Conservation (phyloP, 2,113 vertebrate species). For the Carlito syrichta region DNA sequence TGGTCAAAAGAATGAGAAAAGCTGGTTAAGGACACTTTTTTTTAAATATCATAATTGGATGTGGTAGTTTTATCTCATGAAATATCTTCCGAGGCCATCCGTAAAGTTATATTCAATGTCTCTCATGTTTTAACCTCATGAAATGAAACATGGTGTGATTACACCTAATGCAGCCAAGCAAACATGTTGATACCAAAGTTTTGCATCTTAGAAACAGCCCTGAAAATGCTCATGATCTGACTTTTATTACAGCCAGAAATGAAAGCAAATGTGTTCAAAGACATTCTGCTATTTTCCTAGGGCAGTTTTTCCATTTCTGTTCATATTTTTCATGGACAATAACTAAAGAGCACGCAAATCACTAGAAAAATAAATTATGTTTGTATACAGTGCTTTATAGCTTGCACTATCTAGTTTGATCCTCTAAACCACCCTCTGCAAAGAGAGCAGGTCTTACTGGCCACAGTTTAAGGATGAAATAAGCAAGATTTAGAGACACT, state of each 20-base stretch:
- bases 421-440: neutral
- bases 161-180: neutral
- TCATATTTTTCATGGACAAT: neutral
- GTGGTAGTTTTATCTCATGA: slow-evolving; percentile 14
- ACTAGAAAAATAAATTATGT: neutral
- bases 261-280: neutral
- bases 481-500: neutral
- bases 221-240: neutral
- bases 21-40: neutral
- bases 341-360: neutral
- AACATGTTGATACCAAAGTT: neutral
- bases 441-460: neutral
- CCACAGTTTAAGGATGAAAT: neutral
- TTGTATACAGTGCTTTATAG: neutral
- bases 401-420: neutral
- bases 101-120: neutral
- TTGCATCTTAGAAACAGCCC: neutral
- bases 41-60: slow-evolving; percentile 19
- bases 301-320: neutral
- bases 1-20: neutral
- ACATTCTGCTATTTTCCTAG: neutral
- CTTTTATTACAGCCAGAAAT: neutral
- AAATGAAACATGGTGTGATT: slow-evolving; percentile 18
- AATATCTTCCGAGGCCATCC: slow-evolving; percentile 1
- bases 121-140: slow-evolving; percentile 15